These are phyloP conservation scores for Ictidomys tridecemlineatus DNA, from an alignment of 2,113 vertebrate genomes.

Conservation along the genomic window DNA sequence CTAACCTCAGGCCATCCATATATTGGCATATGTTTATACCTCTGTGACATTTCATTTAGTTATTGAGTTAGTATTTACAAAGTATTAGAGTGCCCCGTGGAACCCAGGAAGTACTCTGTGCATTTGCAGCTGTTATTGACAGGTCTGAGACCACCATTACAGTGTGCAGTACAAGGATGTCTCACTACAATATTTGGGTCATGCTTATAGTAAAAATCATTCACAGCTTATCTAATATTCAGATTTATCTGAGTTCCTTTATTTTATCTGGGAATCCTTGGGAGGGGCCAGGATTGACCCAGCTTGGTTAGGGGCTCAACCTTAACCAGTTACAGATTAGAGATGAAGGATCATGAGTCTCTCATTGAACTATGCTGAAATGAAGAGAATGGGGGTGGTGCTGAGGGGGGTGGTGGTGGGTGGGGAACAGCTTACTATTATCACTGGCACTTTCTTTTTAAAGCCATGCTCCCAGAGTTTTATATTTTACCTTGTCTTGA, in stretches of 20 bases:
- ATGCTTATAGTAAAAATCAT: neutral
- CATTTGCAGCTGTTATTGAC: neutral
- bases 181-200: neutral
- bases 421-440: neutral
- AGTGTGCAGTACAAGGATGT: neutral
- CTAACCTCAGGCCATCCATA: neutral
- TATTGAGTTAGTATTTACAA: neutral
- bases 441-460: neutral
- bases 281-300: neutral
- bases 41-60: neutral
- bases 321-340: neutral
- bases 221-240: neutral
- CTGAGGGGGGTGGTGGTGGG: neutral
- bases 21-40: neutral
- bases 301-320: neutral
- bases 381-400: neutral
- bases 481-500: neutral
- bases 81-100: neutral
- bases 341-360: neutral
- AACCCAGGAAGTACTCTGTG: neutral
- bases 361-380: accelerated
- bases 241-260: neutral
- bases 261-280: neutral
- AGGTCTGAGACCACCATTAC: neutral
- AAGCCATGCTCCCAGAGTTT: neutral